Percentiles rank a stretch among this genome's conserved stretches.
These are phyloP conservation scores for Perdix hodgsoniae DNA, from an alignment of 2,797 vertebrate species.

Conservation along the genomic window DNA sequence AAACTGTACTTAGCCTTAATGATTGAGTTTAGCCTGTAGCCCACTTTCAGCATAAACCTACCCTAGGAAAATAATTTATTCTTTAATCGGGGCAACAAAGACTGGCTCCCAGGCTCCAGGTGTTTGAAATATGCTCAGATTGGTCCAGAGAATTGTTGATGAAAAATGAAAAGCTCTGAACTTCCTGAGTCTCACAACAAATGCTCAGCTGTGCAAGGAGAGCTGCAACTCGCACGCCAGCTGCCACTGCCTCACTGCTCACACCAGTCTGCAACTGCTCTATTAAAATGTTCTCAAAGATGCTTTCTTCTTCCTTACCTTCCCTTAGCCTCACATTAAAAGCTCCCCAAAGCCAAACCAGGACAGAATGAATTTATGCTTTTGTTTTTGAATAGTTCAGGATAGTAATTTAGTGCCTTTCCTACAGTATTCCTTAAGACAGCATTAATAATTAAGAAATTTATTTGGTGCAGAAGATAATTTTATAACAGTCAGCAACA, in stretches of 20 bases:
- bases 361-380: background rate
- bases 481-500: background rate
- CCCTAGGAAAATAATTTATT: background rate
- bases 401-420: background rate
- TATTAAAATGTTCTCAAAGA: background rate
- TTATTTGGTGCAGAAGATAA: background rate
- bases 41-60: background rate
- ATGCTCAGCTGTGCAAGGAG: background rate
- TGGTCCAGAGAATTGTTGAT: background rate
- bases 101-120: background rate
- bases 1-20: background rate
- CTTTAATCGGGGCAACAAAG: background rate
- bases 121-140: background rate
- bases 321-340: background rate
- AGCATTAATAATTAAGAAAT: background rate
- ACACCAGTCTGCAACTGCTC: rapidly evolving
- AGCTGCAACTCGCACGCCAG: rapidly evolving
- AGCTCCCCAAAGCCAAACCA: background rate
- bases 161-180: background rate
- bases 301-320: background rate
- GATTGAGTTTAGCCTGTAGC: background rate
- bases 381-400: background rate
- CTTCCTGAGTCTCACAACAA: background rate
- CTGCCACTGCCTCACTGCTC: background rate
- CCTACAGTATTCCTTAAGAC: background rate